These are phyloP conservation scores for Galeopterus variegatus DNA, from an alignment of 2,113 vertebrate species.

Conservation along the genomic window DNA sequence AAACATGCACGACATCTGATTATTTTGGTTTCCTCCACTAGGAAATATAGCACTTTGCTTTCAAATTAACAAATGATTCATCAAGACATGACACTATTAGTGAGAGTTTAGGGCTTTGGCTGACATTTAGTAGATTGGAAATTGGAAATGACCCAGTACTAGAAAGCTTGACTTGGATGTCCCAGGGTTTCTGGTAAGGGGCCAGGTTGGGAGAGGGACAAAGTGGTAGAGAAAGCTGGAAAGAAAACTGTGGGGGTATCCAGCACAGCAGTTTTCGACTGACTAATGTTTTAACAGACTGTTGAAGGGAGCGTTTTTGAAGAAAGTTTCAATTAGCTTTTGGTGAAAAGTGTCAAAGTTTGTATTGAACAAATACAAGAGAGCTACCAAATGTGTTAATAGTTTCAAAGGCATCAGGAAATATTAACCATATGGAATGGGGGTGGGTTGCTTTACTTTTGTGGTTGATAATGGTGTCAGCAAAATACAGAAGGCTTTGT, in stretches of 20 bases:
- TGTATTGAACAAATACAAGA: slow-evolving; percentile 60
- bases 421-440: slow-evolving; percentile 72
- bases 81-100: slow-evolving; percentile 17
- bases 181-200: background rate
- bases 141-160: background rate
- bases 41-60: slow-evolving; percentile 7
- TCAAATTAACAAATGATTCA: slow-evolving; percentile 58
- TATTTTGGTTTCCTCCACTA: background rate
- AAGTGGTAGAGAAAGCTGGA: background rate
- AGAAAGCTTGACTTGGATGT: slow-evolving; percentile 24
- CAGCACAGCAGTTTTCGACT: background rate
- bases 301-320: background rate
- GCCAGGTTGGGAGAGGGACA: background rate
- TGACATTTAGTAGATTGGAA: background rate
- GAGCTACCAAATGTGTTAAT: slow-evolving; percentile 66
- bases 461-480: slow-evolving; percentile 64
- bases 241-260: background rate
- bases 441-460: slow-evolving; percentile 78
- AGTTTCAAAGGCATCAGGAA: slow-evolving; percentile 74
- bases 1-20: background rate
- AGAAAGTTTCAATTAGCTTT: slow-evolving; percentile 67
- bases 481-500: slow-evolving; percentile 69
- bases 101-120: slow-evolving; percentile 40
- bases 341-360: slow-evolving; percentile 15
- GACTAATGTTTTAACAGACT: background rate